Conservation (phyloP, 2,888 invertebrate genomes). For the Lypha dubia region DNA sequence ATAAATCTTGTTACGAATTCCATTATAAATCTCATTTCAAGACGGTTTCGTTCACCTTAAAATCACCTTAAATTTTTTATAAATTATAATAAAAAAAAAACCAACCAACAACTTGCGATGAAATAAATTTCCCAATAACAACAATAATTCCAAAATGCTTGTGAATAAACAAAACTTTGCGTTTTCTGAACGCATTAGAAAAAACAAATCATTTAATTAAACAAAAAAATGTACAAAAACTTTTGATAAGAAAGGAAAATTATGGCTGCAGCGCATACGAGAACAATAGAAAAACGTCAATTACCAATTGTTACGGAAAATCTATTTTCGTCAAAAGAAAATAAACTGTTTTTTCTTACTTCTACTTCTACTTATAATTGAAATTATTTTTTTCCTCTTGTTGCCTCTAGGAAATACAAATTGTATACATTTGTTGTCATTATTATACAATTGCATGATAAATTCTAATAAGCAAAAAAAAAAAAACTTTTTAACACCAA, state of each 20-base stretch:
- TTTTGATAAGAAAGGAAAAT: slow-evolving; percentile 46
- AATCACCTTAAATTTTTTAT: no score
- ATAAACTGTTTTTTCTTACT: neutral
- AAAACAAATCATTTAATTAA: slow-evolving; percentile 55
- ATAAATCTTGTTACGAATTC: no score
- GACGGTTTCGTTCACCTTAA: no score
- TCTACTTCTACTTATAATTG: neutral
- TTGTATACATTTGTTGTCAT: slow-evolving; percentile 1
- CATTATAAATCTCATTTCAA: no score
- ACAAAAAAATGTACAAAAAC: slow-evolving; percentile 5
- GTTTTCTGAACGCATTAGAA: slow-evolving; percentile 43
- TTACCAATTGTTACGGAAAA: slow-evolving; percentile 44
- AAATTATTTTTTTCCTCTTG: neutral
- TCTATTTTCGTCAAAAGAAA: slow-evolving; percentile 36
- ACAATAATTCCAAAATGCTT: no score
- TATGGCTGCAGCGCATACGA: neutral
- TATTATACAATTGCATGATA: slow-evolving; percentile 53
- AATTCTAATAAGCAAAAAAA: no score
- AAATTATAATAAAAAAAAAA: no score
- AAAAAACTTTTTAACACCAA: slow-evolving; percentile 14
- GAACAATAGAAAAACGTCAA: slow-evolving; percentile 13
- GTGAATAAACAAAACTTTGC: slow-evolving; percentile 12
- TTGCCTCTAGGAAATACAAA: neutral
- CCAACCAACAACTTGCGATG: no score
- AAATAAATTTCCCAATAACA: no score